Base-by-base conservation (phyloP, 2,113 vertebrate genomes). In the Syngnathus scovelli region DNA sequence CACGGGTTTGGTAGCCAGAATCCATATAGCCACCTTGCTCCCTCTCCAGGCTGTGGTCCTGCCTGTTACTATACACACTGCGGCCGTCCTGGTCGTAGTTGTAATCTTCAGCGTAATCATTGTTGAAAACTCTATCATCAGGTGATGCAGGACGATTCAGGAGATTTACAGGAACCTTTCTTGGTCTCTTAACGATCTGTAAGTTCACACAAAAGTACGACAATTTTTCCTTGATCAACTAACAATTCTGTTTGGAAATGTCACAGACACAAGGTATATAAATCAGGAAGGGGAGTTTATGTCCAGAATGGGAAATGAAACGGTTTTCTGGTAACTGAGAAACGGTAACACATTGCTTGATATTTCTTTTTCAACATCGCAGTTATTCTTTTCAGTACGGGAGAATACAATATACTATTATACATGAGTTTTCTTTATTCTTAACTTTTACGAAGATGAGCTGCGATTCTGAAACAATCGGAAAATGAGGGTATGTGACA, bases 181-280 rank as follows among this genome's bases (percentile, higher is more conserved):
- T 85, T 10, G 93, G 90, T 70, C 97, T 90, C 82, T 99, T 99
- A 59, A 99, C 93, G 0, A 92, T 90, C 96, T 99, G 83, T 77
- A 39, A 75, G n/a, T 44, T 15, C 6, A 62, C n/a, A 27, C 0
- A 81, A 39, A 81, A 44, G 39, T 10, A 59, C 4, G 44, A 39
- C 39, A 61, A 8, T 39, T 56, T 9, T 52, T 21, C 3, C 19
- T 52, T 7, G 3, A 27, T 15, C 0, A 21, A 60, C 6, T 3
- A 2, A 12, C 5, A 36, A 27, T 33, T 23, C 11, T 33, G 27
- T 36, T 56, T 15, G 12, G n/a, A 51, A 51, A 51, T 51, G 48
- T 49, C 18, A 49, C 18, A 18, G 18, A 7, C 48, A 49, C 6
- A 7, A 51, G 7, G 5, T 51, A 51, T n/a, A 51, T n/a, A 51